Evolutionary conservation across 2,113 vertebrate genomes (phyloP), one percentile per base, ranked within the genome.

Genomic region (Triplophysa rosa): DNA sequence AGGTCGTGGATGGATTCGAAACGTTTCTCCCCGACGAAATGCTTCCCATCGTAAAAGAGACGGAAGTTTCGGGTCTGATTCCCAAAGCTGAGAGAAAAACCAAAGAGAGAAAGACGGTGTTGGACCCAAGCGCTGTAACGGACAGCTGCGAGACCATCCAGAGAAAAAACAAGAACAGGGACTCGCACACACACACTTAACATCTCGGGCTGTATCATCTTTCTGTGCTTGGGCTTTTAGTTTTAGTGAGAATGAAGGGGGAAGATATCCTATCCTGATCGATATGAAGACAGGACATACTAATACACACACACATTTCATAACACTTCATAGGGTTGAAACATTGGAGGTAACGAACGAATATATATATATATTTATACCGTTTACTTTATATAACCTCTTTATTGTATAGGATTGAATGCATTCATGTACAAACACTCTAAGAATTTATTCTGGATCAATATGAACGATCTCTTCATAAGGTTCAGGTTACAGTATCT

Each of bases 11-110:
- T 92, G 0, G 98, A 98, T 88, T 99, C 97, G 0, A 99, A 99
- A 80, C 98, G 93, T 89, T 99, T 99, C 92, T 99, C 98, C 0
- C 96, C 98, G 40, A 99, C 98, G 17, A 98, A 99, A 86, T 99
- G 98, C 87, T 98, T 99, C 62, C 98, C 98, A 70, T 99, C 98
- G 0, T 99, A 97, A 90, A 98, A 99, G 76, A 99, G 89, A 79
- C 98, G 92, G 91, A 98, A 99, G 93, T 99, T 99, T 85, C 98
- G 91, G 40, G 97, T 98, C 90, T 98, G 98, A 86, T 94, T 95
- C 66, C 97, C 96, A 85, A 99, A 99, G 86, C 98, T 99, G 56
- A 65, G 68, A 33, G 67, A 80, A 16, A 24, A n/a, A 16, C 2
- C 13, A 54, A 17, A 54, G 49, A 66, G 40, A 54, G 56, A 74